These are phyloP conservation scores for Aurelia sp. DNA, from an alignment of 30 jellyfish, hydroid and myxozoan species.

Conservation along the genomic window DNA sequence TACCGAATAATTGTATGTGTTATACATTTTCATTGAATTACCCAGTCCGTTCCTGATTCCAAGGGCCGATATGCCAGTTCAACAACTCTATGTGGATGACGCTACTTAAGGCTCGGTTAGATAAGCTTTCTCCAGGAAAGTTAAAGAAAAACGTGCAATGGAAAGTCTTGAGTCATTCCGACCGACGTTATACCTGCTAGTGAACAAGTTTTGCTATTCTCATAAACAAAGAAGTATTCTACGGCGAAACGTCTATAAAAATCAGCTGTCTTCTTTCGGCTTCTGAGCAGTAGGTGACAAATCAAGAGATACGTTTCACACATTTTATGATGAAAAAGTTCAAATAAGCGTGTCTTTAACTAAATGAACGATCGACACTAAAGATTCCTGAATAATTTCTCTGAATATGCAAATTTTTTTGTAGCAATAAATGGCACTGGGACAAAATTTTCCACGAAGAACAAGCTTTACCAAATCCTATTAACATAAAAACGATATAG, in stretches of 20 bases:
- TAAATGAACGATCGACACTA: not conserved
- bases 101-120: not conserved
- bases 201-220: slow-evolving; percentile 56
- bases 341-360: not conserved
- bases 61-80: slow-evolving; percentile 21
- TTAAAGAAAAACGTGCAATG: not conserved
- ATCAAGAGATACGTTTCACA: not conserved
- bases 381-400: not conserved
- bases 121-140: slow-evolving; percentile 29
- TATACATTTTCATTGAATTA: slow-evolving; percentile 55
- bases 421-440: not conserved
- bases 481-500: too few relatives aligned
- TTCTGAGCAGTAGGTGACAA: slow-evolving; percentile 51
- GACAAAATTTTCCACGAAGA: not conserved
- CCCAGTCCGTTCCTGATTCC: slow-evolving; percentile 13
- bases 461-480: too few relatives aligned
- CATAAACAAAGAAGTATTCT: slow-evolving; percentile 46
- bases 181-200: slow-evolving; percentile 50
- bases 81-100: slow-evolving; percentile 18
- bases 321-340: not conserved
- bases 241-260: slow-evolving; percentile 36
- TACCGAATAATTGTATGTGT: slow-evolving; percentile 70
- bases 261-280: slow-evolving; percentile 42
- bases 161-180: slow-evolving; percentile 29
- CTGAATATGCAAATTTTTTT: slow-evolving; percentile 17